phyloP scores from a whole-genome alignment of 1,140 invertebrate genomes.

The Rhizoglyphus robini region DNA sequence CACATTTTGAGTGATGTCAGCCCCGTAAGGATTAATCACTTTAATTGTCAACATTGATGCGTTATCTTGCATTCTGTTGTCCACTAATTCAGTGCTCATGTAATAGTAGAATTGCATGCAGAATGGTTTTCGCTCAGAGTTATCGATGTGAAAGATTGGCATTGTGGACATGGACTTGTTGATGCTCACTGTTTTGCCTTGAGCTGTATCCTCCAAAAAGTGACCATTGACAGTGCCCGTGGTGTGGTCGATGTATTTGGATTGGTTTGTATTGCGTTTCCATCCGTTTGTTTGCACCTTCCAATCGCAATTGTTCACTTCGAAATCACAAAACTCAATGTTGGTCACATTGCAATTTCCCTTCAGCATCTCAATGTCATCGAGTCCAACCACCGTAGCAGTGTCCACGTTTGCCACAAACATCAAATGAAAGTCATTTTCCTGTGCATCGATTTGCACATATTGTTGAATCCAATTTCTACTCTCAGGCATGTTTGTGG shows the following conservation, averaged over 20 bases:
- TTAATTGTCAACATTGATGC: not conserved
- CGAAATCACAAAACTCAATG: slow-evolving; percentile 2
- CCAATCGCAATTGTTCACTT: slow-evolving; percentile 11
- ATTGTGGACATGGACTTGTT: not conserved
- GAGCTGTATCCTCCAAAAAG: not conserved
- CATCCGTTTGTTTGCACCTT: not conserved
- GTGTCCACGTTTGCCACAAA: not conserved
- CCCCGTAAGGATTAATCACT: not conserved
- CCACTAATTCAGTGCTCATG: not conserved
- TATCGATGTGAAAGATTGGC: not conserved
- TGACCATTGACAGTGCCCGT: not conserved
- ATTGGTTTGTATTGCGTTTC: no score
- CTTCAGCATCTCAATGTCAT: not conserved
- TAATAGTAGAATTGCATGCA: slow-evolving; percentile 7
- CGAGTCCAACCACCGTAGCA: not conserved
- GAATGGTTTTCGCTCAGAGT: not conserved
- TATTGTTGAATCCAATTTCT: not conserved
- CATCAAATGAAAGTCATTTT: not conserved
- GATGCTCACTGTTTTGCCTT: not conserved
- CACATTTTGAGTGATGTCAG: not conserved
- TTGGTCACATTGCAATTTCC: not conserved
- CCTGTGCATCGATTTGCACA: not conserved
- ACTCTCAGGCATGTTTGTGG: not conserved
- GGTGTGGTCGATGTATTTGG: not conserved
- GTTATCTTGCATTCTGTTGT: not conserved